Evolutionary conservation across 1,140 invertebrate genomes (phyloP).

Genomic region (Lithobius niger): DNA sequence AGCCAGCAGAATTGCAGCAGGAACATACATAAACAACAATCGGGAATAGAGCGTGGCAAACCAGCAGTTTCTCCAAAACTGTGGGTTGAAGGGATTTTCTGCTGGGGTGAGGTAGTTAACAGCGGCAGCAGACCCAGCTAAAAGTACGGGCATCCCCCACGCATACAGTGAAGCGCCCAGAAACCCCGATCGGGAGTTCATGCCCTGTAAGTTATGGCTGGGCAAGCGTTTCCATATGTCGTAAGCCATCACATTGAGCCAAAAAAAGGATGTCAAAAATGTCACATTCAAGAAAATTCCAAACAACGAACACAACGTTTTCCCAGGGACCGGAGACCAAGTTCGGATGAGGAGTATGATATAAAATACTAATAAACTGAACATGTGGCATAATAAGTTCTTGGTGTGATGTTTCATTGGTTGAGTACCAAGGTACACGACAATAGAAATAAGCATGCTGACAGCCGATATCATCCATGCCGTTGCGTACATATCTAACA

Average conservation of each 20-base stretch:
- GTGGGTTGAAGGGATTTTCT: neutral
- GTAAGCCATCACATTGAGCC: conserved; percentile 34
- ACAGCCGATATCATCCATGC: conserved; percentile 4
- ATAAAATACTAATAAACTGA: conserved; percentile 7
- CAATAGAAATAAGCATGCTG: neutral
- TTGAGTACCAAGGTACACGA: neutral
- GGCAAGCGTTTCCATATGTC: conserved; percentile 25
- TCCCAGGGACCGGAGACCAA: neutral
- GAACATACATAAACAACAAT: neutral
- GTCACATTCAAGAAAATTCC: conserved; percentile 33
- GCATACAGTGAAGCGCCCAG: neutral
- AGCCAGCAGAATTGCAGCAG: neutral
- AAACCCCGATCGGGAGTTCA: neutral
- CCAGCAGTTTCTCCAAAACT: neutral
- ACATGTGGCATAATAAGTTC: conserved; percentile 4
- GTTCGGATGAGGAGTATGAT: neutral
- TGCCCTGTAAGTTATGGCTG: neutral
- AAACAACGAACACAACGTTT: neutral
- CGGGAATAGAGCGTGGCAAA: neutral
- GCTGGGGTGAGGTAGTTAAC: no score
- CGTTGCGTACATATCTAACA: neutral
- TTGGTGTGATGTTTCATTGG: neutral
- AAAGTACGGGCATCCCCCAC: neutral
- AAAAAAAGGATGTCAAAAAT: conserved; percentile 36
- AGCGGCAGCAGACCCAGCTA: neutral